These are phyloP conservation scores for Danio choprae DNA, from an alignment of 2,797 vertebrate genomes.

Conservation along the genomic window DNA sequence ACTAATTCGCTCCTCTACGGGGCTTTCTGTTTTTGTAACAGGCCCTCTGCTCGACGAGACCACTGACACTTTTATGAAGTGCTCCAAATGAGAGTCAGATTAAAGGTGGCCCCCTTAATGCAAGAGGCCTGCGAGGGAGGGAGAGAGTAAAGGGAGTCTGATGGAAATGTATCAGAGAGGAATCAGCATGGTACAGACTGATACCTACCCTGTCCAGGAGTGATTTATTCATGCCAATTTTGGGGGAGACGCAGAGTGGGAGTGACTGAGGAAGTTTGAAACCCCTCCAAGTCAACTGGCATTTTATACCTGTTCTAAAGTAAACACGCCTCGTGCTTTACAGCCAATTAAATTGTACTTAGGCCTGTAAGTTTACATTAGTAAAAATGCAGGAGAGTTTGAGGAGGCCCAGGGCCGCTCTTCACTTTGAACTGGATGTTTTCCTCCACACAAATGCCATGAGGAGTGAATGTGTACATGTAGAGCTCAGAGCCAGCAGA, in stretches of 20 bases:
- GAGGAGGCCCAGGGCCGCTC: constrained; percentile 81
- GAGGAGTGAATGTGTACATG: constrained; percentile 61
- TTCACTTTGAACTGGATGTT: constrained; percentile 73
- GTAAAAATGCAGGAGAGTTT: constrained; percentile 87
- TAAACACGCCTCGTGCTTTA: constrained; percentile 88
- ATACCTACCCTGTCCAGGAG: constrained; percentile 84
- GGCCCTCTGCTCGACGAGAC: constrained; percentile 88
- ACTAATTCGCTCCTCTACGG: constrained; percentile 92
- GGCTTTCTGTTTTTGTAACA: constrained; percentile 90
- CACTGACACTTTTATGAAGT: constrained; percentile 98
- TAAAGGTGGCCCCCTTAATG: constrained; percentile 81
- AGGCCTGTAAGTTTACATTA: constrained; percentile 82
- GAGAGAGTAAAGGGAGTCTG: constrained; percentile 67
- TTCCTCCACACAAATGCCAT: constrained; percentile 65
- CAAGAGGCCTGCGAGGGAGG: constrained; percentile 60
- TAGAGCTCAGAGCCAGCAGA: constrained; percentile 68
- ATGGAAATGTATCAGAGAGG: constrained; percentile 83
- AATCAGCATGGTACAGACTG: constrained; percentile 87
- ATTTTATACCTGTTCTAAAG: constrained; percentile 88
- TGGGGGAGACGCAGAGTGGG: constrained; percentile 65
- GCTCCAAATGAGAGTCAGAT: constrained; percentile 97
- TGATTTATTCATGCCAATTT: constrained; percentile 86
- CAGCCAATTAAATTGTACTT: constrained; percentile 96
- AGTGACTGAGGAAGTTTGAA: constrained; percentile 71
- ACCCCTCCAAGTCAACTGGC: constrained; percentile 83